phyloP scores from a whole-genome alignment of 2,113 vertebrate species.

The Patagioenas fasciata region DNA sequence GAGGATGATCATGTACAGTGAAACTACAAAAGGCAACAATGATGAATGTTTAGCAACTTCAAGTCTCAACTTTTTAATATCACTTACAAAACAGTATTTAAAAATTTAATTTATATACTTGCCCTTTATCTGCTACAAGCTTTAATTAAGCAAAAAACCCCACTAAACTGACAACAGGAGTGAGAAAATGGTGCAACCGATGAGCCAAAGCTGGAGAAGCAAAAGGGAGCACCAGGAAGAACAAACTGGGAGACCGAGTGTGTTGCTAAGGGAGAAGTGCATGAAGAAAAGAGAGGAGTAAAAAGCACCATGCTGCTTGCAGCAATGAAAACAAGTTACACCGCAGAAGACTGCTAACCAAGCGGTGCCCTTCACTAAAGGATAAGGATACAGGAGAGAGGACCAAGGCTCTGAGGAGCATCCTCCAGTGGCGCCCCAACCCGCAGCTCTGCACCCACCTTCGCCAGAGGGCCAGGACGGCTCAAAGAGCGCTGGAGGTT shows the following conservation, averaged over 20 bases:
- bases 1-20: neutral
- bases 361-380: rapidly evolving
- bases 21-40: neutral
- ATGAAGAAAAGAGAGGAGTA: neutral
- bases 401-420: rapidly evolving
- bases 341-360: rapidly evolving
- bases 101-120: neutral
- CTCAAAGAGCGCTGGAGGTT: neutral
- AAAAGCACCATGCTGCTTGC: neutral
- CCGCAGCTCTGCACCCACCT: neutral
- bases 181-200: rapidly evolving
- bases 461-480: neutral
- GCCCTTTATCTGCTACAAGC: neutral
- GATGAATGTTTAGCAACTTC: rapidly evolving
- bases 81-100: neutral
- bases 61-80: neutral
- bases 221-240: neutral
- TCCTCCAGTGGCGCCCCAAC: rapidly evolving
- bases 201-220: neutral
- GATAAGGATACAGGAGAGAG: neutral
- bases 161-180: too few relatives aligned
- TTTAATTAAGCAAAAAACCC: rapidly evolving
- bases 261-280: neutral
- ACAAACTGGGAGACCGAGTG: neutral
- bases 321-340: neutral